Conservation (phyloP, 1,140 invertebrate species). For the honey bee (Apis mellifera) region DNA sequence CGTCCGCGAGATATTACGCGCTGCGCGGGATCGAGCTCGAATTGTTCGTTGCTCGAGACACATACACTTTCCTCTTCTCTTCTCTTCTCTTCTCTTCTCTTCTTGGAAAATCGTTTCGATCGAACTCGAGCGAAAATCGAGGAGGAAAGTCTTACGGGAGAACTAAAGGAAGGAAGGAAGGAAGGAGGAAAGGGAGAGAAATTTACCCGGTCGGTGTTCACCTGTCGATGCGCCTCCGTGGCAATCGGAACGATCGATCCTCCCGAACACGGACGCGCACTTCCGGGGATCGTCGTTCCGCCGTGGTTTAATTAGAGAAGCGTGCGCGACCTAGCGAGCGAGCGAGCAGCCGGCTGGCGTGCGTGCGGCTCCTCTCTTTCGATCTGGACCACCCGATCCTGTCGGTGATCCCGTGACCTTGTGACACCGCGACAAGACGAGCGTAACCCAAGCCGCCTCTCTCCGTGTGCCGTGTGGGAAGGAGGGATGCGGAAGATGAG, state of each 20-base stretch:
- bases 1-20: too few species aligned
- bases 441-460: neutral
- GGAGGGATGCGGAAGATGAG: slow-evolving; percentile 45
- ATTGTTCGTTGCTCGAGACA: too few species aligned
- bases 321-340: slow-evolving; percentile 33
- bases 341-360: neutral
- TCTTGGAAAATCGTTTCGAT: too few species aligned
- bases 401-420: slow-evolving; percentile 60
- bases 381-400: slow-evolving; percentile 34
- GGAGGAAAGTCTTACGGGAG: neutral
- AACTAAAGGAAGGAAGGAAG: neutral
- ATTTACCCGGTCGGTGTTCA: neutral
- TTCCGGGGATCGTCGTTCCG: slow-evolving; percentile 46
- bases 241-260: slow-evolving; percentile 61
- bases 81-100: too few species aligned
- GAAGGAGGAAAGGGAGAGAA: neutral
- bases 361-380: slow-evolving; percentile 7
- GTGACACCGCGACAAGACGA: slow-evolving; percentile 54
- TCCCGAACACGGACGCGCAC: slow-evolving; percentile 35
- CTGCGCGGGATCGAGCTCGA: too few species aligned
- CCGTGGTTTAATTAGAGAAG: slow-evolving; percentile 47
- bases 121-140: neutral
- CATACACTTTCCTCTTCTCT: too few species aligned
- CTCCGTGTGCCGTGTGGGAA: neutral
- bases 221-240: slow-evolving; percentile 47